Conservation (phyloP, 2,888 invertebrate genomes). For the Carcina quercana region DNA sequence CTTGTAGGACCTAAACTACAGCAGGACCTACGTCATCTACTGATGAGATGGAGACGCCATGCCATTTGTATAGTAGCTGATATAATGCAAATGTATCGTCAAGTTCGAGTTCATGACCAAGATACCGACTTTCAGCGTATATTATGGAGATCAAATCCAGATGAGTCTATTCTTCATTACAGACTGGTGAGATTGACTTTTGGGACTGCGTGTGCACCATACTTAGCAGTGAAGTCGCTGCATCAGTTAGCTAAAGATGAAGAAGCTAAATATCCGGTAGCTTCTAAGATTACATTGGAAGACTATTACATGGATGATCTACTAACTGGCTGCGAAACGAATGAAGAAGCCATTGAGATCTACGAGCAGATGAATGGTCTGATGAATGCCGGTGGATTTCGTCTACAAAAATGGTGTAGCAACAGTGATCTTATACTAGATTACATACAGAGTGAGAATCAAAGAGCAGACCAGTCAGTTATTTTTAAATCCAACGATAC, state of each 20-base stretch:
- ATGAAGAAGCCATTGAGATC: background rate
- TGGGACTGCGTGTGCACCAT: conserved; percentile 17
- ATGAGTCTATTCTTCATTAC: conserved; percentile 10
- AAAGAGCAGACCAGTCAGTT: conserved; percentile 1
- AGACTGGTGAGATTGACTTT: conserved; percentile 15
- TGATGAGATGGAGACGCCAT: conserved; percentile 14
- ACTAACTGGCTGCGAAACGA: conserved; percentile 2
- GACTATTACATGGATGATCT: conserved; percentile 12
- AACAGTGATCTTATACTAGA: conserved; percentile 2
- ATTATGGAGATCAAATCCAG: conserved; percentile 12
- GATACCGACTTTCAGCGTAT: conserved; percentile 15
- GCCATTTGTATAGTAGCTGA: conserved; percentile 12
- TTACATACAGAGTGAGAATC: background rate
- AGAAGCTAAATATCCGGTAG: conserved; percentile 7
- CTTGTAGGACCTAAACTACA: conserved; percentile 16
- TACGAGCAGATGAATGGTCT: conserved; percentile 4
- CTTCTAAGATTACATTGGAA: conserved; percentile 1
- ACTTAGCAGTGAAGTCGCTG: conserved; percentile 19
- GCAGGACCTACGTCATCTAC: conserved; percentile 13
- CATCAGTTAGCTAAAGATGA: conserved; percentile 14
- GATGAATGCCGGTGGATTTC: conserved; percentile 7
- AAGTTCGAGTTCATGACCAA: conserved; percentile 6
- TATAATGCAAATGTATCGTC: conserved; percentile 16
- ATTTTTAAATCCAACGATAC: conserved; percentile 13
- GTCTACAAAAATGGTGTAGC: conserved; percentile 11